Base-by-base conservation (phyloP, 2,113 vertebrate genomes). In the Speoplatyrhinus poulsoni region DNA sequence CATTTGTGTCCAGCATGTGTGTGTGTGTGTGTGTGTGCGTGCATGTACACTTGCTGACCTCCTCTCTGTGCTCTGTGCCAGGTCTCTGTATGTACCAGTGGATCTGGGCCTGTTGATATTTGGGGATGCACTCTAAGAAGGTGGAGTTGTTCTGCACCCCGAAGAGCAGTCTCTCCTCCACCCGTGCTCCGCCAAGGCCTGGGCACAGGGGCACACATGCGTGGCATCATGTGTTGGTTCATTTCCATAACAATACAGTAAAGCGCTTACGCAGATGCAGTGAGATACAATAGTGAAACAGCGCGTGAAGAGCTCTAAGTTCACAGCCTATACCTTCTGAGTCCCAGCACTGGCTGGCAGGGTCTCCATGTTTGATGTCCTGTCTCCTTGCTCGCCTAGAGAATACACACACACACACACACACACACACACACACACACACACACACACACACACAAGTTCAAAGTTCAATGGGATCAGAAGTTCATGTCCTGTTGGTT, bases 111-210 rank as follows among this genome's bases (percentile, higher is more conserved):
- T 98, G 97, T 60, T 97, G 98, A 70, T 96, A 98, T 89, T 97
- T 98, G 82, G 98, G 96, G 82, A 95, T 89, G 76, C 98, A 99
- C 92, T 99, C 98, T 72, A 99, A 93, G 90, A 99, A 98, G 12
- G 97, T 98, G 59, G 98, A 96, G 92, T 99, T 99, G 86, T 92
- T 96, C 86, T 98, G 95, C 84, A 98, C 94, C 75, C 96, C 97
- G 77, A 96, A 98, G 87, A 98, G 93, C 87, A 96, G 91, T 90
- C 94, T 96, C 93, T 98, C 97, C 86, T 98, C 95, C 77, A 92
- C 90, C 5, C 6, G 56, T 49, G 82, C 76, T 3, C 73, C 65
- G 46, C 41, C 62, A 16, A 70, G 50, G 79, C 80, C 87, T 88
- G 63, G 36, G 4, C 36, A 8, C 6, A 5, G 7, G 36, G 5